These are phyloP conservation scores for Chaetodon trifascialis DNA, from an alignment of 2,113 vertebrate genomes.

Conservation along the genomic window DNA sequence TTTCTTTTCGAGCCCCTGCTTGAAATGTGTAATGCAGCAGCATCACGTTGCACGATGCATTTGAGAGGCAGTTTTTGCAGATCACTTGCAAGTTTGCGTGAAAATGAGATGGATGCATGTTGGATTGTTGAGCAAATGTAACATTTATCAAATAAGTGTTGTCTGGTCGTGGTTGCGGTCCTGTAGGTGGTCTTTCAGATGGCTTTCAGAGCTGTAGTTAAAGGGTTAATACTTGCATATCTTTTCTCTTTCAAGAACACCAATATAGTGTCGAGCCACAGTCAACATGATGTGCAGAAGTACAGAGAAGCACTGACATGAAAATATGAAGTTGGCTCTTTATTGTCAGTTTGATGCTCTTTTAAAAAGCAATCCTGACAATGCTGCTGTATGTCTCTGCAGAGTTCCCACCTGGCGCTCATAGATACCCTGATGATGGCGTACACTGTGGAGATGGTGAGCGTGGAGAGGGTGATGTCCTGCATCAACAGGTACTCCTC, in stretches of 20 bases:
- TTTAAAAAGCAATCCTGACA: not conserved
- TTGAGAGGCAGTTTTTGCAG: not conserved
- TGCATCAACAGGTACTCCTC: conserved; percentile 92
- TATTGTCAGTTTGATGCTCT: conserved; percentile 15
- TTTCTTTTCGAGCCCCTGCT: not conserved
- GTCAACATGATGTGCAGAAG: not conserved
- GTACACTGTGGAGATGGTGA: conserved; percentile 98
- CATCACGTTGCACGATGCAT: not conserved
- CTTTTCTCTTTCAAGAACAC: too few relatives aligned
- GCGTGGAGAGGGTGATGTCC: conserved; percentile 92
- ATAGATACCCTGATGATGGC: conserved; percentile 99
- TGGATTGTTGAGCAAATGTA: not conserved
- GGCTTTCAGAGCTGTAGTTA: too few relatives aligned
- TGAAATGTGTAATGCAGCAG: not conserved
- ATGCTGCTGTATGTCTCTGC: conserved; percentile 12
- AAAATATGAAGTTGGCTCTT: not conserved
- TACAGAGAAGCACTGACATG: not conserved
- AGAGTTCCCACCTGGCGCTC: conserved; percentile 97
- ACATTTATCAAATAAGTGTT: not conserved
- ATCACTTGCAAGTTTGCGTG: not conserved
- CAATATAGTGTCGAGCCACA: not conserved
- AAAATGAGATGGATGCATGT: not conserved
- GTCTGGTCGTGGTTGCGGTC: not conserved
- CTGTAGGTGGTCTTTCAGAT: not conserved
- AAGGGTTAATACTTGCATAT: too few relatives aligned